Conservation (phyloP, 2,113 vertebrate genomes). For the Centropus unirufus region DNA sequence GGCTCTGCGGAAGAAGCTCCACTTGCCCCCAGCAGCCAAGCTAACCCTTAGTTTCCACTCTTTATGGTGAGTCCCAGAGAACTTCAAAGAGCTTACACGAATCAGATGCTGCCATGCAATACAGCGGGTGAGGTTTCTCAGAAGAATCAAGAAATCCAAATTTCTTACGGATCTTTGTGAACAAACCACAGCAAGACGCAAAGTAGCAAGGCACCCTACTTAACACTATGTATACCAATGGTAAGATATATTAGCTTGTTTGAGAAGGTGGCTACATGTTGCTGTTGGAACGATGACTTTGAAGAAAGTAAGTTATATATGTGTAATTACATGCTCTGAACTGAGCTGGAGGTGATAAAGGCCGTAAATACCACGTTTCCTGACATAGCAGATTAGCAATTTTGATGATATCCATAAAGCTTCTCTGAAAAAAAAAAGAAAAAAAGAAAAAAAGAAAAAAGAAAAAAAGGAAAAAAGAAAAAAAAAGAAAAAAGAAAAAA, state of each 20-base stretch:
- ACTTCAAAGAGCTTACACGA: neutral
- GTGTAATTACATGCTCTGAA: neutral
- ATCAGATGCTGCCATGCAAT: neutral
- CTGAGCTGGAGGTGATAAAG: neutral
- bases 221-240: neutral
- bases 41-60: neutral
- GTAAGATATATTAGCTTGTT: neutral
- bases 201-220: neutral
- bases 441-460: neutral
- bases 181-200: neutral
- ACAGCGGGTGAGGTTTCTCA: neutral
- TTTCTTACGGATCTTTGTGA: constrained; percentile 17
- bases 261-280: neutral
- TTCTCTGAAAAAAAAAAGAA: neutral
- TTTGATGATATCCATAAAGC: neutral
- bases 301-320: neutral
- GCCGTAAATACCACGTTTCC: neutral
- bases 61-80: neutral
- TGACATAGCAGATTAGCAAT: neutral
- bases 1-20: neutral
- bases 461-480: neutral
- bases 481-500: neutral
- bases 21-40: neutral
- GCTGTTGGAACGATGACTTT: neutral
- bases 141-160: neutral